These are phyloP conservation scores for Isurus oxyrinchus DNA, from an alignment of 2,113 vertebrate genomes.

Conservation along the genomic window DNA sequence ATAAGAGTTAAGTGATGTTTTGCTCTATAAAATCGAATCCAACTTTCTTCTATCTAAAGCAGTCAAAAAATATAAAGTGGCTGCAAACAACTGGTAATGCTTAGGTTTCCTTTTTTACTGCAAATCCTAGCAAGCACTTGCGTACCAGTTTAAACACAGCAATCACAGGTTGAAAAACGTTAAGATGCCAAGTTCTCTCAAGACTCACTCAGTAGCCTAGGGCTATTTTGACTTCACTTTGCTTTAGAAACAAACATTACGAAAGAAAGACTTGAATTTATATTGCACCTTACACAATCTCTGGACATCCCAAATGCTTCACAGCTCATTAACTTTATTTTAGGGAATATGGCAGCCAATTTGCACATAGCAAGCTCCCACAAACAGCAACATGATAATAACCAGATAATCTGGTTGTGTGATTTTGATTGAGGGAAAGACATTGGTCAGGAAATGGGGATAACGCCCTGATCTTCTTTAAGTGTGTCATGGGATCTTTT, in stretches of 20 bases:
- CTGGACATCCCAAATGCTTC: too few relatives aligned
- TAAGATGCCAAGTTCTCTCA: neutral
- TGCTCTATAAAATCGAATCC: neutral
- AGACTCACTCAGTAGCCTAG: neutral
- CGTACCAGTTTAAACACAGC: neutral
- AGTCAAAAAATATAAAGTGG: neutral
- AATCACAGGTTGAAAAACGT: neutral
- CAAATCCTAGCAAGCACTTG: neutral
- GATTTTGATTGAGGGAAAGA: too few relatives aligned
- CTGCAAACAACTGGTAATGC: neutral
- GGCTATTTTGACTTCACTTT: neutral
- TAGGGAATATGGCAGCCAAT: too few relatives aligned
- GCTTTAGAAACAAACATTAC: neutral
- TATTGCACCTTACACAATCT: too few relatives aligned
- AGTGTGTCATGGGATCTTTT: too few relatives aligned
- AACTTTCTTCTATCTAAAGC: neutral
- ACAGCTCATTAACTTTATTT: too few relatives aligned
- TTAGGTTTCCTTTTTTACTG: neutral
- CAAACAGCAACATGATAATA: too few relatives aligned
- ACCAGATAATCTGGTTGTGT: too few relatives aligned
- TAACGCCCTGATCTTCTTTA: too few relatives aligned
- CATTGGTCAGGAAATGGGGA: too few relatives aligned
- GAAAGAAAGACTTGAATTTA: neutral
- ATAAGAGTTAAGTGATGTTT: neutral
- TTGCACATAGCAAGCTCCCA: too few relatives aligned